Evolutionary conservation across 2,113 vertebrate species (phyloP).

Genomic region (Notarius quadriscutis): DNA sequence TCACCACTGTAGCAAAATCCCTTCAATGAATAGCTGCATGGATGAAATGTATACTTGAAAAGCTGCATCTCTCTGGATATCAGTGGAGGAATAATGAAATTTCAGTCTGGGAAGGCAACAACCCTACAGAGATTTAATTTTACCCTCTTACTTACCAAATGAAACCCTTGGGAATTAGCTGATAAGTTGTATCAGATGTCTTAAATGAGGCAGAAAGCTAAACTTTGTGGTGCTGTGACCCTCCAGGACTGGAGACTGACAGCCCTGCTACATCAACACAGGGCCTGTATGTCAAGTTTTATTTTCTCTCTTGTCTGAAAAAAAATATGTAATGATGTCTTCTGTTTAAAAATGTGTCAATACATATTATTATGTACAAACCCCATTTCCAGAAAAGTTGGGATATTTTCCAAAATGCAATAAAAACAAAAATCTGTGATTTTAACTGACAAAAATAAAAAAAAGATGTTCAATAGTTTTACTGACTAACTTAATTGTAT

Average conservation of each 20-base stretch:
- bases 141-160: background rate
- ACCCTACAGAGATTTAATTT: background rate
- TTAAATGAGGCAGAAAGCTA: background rate
- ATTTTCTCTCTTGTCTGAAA: background rate
- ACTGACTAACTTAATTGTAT: too few relatives aligned
- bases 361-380: background rate
- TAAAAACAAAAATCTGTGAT: too few relatives aligned
- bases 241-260: background rate
- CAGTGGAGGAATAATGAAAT: background rate
- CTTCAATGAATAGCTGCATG: background rate
- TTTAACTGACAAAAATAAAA: too few relatives aligned
- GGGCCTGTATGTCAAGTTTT: background rate
- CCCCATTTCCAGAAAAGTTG: too few relatives aligned
- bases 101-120: background rate
- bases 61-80: background rate
- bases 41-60: background rate
- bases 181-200: background rate
- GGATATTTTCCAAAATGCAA: too few relatives aligned
- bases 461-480: too few relatives aligned
- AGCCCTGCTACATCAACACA: background rate
- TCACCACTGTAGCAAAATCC: background rate
- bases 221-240: background rate
- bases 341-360: background rate
- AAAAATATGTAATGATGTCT: background rate
- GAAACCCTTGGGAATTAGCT: background rate